Evolutionary conservation across 2,797 vertebrate species (phyloP), one percentile per base, ranked within the genome.

Genomic region (Pagetopsis macropterus): DNA sequence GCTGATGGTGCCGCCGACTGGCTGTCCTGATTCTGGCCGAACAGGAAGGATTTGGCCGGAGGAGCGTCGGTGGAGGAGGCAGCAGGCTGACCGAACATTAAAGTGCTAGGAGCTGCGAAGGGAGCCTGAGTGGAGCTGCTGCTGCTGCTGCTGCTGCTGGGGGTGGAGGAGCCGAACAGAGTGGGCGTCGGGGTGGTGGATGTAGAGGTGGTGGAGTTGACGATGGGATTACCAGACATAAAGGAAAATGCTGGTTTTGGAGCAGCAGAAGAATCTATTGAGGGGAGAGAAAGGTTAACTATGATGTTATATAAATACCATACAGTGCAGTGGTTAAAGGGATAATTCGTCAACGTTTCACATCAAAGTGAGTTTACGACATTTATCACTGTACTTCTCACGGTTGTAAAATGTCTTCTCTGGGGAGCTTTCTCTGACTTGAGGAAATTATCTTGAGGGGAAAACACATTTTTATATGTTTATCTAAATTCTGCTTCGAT

Each of bases 71-170:
- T 92, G 79, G 86, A 54, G 37, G 87, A 8, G 0, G 91, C 91
- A 84, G 93, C 85, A 65, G 93, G 86, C 87, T 97, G 96, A 76
- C 97, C 96, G 59, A 99, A 99, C 50, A 98, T 82, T 48, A 98
- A 98, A 44, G 94, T 82, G 78, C 90, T 19, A 21, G 90, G 84
- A 19, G 94, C 88, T 2, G 79, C 91, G 78, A 75, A 75, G 3
- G 86, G 90, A 54, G 89, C 86, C 16, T 80, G 70, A 77, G 83
- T 65, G 62, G 31, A 73, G 58, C 86, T 43, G 49, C 83, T n/a
- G n/a, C n/a, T n/a, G n/a, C n/a, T 69, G 52, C 48, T 67, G 52
- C 21, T 69, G 52, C 48, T 67, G 52, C 87, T 27, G 48, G 86
- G 3, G 8, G 50, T 55, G 44, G n/a, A 40, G 41, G 7, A 87